These are phyloP conservation scores for Oryzias celebensis DNA, from an alignment of 2,113 vertebrate species.

Conservation along the genomic window DNA sequence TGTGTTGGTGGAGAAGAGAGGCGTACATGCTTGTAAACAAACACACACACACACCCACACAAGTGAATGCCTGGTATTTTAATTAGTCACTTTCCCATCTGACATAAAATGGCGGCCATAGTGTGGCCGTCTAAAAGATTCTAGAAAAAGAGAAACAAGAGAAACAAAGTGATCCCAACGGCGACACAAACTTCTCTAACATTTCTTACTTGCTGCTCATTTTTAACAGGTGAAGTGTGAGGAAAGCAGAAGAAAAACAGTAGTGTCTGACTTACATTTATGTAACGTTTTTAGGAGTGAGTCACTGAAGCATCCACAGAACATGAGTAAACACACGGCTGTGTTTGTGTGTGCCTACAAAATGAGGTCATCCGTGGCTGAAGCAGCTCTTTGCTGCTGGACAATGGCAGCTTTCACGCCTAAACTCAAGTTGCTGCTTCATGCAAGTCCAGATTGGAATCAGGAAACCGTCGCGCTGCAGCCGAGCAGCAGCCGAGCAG, in stretches of 20 bases:
- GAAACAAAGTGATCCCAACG: not conserved
- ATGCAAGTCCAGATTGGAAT: too few species aligned
- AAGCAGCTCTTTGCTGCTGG: conserved; percentile 16
- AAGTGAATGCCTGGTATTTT: conserved; percentile 44
- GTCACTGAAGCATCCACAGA: conserved; percentile 22
- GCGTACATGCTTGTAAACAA: not conserved
- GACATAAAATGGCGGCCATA: conserved; percentile 68
- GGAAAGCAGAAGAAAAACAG: not conserved
- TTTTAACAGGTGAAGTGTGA: not conserved
- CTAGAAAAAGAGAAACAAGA: conserved; percentile 24
- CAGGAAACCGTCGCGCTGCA: too few species aligned
- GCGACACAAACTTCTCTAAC: not conserved
- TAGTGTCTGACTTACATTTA: conserved; percentile 11
- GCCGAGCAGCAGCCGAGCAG: too few species aligned
- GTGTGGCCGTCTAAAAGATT: conserved; percentile 32
- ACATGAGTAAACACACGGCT: conserved; percentile 41
- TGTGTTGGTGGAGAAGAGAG: too few species aligned
- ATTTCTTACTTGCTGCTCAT: not conserved
- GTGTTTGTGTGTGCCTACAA: conserved; percentile 12
- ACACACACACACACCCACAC: conserved; percentile 16
- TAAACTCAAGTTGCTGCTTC: not conserved
- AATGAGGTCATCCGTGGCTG: conserved; percentile 35
- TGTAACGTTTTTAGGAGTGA: conserved; percentile 10
- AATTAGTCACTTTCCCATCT: conserved; percentile 60
- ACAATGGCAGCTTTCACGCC: conserved; percentile 18